Evolutionary conservation across 2,797 vertebrate genomes (phyloP).

Genomic region (Pseudocheirus occidentalis): DNA sequence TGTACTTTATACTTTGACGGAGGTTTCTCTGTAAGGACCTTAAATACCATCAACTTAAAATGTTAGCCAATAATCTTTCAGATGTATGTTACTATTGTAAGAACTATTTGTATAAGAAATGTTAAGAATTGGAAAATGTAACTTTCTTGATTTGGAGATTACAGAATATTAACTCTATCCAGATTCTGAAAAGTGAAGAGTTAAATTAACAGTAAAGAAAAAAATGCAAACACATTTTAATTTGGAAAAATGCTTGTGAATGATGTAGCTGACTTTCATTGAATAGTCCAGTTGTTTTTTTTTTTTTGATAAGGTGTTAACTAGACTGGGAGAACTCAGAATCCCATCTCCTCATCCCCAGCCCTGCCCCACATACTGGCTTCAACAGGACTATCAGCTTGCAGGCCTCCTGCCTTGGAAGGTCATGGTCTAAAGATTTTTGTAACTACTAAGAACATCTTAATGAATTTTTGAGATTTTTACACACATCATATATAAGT

Average conservation of each 20-base stretch:
- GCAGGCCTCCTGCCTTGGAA: not conserved
- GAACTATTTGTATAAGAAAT: not conserved
- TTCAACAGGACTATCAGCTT: not conserved
- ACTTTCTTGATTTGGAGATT: not conserved
- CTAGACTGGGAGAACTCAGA: not conserved
- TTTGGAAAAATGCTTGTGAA: not conserved
- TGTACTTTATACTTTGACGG: not conserved
- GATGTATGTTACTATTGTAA: not conserved
- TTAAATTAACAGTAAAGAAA: not conserved
- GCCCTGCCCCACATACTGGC: accelerated
- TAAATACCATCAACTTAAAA: not conserved
- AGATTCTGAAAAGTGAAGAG: not conserved
- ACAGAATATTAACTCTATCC: not conserved
- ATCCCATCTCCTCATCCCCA: not conserved
- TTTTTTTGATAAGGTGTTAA: not conserved
- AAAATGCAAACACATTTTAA: not conserved
- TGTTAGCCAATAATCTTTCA: not conserved
- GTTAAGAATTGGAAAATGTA: not conserved
- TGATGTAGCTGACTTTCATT: not conserved
- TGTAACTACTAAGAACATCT: not conserved
- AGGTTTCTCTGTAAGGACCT: not conserved
- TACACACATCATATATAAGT: too few species aligned
- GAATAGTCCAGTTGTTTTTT: not conserved
- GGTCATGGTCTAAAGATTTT: not conserved
- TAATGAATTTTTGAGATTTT: not conserved